Evolutionary conservation across 1,140 invertebrate genomes (phyloP), one percentile per base, ranked within the genome.

Genomic region (Heterodera carotae): DNA sequence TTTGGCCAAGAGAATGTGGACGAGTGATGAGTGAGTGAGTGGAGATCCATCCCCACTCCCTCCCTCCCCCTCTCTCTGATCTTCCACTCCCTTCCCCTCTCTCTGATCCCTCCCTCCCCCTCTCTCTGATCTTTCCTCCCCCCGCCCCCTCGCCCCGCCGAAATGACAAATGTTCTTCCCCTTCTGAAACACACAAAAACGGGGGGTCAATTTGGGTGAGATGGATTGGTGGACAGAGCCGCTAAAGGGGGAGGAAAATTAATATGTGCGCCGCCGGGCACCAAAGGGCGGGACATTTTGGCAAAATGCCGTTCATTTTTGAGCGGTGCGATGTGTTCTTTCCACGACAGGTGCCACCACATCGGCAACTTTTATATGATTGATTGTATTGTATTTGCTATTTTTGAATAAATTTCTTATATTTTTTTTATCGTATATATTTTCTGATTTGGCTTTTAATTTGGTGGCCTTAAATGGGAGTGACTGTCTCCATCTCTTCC

Each of bases 161-260:
- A 53, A 34, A 66, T 66, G 62, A 66, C 62, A 66, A 66, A 66
- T 66, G 62, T 66, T 66, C 62, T 66, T 27, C 62, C 48, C 48
- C 18, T 4, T 43, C 39, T 18, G 48, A 53, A 53, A 53, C 18
- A 53, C 48, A n/a, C n/a, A n/a, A n/a, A 53, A 39, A 18, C 48
- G 48, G 18, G 12, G 12, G 18, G 39, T 12, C 7, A 53, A 53
- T 53, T 53, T 53, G 48, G 48, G 12, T 53, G 48, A 22, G 48
- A 22, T 39, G 62, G 27, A 12, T 34, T 34, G 12, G 7, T 62
- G 60, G 62, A 66, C 22, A 27, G 62, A 66, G 62, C 62, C 62
- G 62, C 27, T 66, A 12, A 66, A 66, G 27, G 62, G n/a, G 62
- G 62, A 22, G 48, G 62, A 34, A 66, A 66, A 66, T 66, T 66